Percentiles rank a stretch among this genome's conserved stretches.
These are phyloP conservation scores for Python bivittatus DNA, from an alignment of 2,113 vertebrate species.

Conservation along the genomic window DNA sequence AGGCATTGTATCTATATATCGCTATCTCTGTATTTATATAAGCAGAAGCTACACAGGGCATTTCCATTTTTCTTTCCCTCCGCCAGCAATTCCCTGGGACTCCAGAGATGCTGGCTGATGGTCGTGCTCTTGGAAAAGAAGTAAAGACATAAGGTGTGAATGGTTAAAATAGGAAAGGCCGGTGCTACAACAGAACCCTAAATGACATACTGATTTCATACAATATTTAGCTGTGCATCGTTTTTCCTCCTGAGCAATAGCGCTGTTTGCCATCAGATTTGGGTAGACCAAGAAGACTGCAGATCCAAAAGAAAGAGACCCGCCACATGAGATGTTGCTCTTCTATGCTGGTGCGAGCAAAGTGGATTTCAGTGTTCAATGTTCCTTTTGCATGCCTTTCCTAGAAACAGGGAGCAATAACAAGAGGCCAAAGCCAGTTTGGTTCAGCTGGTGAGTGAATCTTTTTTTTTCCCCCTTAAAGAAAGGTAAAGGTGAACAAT, in stretches of 20 bases:
- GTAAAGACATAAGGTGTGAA: neutral
- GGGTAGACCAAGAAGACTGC: too few relatives aligned
- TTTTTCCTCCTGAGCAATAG: too few relatives aligned
- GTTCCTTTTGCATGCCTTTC: slow-evolving; percentile 44
- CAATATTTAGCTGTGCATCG: too few relatives aligned
- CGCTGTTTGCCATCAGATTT: too few relatives aligned
- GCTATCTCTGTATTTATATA: too few relatives aligned
- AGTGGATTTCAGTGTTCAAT: slow-evolving; percentile 8
- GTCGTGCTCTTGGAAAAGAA: neutral
- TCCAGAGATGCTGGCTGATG: neutral
- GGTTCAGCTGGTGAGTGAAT: neutral
- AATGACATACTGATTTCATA: too few relatives aligned
- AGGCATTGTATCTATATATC: too few relatives aligned
- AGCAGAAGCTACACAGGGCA: neutral
- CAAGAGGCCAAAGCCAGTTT: neutral
- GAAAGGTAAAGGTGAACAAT: neutral
- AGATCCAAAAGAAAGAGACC: neutral
- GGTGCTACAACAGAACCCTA: too few relatives aligned
- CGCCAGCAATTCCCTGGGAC: neutral
- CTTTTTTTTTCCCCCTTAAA: neutral
- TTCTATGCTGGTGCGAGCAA: neutral
- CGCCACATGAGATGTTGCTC: neutral
- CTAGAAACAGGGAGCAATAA: slow-evolving; percentile 28
- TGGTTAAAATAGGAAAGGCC: neutral
- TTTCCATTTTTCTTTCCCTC: neutral